Percentiles rank a stretch among this genome's conserved stretches.
Conservation (phyloP, 2,797 vertebrate species). For the Hipposideros larvatus region DNA sequence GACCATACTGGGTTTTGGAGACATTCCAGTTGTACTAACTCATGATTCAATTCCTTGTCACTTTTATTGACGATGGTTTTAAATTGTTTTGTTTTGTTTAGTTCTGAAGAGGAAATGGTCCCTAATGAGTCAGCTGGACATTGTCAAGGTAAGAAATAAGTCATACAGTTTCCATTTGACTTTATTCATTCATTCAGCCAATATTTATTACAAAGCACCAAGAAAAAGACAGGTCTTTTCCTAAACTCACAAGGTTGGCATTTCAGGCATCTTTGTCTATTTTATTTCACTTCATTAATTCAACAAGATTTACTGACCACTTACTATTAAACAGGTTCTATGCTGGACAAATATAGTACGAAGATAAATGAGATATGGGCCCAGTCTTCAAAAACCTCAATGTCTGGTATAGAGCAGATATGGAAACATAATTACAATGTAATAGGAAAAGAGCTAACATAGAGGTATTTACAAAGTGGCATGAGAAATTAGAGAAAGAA, state of each 20-base stretch:
- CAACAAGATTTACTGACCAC: slow-evolving; percentile 7
- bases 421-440: slow-evolving; percentile 3
- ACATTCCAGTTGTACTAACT: slow-evolving; percentile 79
- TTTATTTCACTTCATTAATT: slow-evolving; percentile 67
- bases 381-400: neutral
- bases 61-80: slow-evolving; percentile 71
- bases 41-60: slow-evolving; percentile 68
- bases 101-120: slow-evolving; percentile 71
- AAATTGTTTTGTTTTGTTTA: slow-evolving; percentile 76
- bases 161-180: slow-evolving; percentile 14
- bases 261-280: slow-evolving; percentile 33
- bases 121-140: slow-evolving; percentile 71
- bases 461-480: slow-evolving; percentile 3
- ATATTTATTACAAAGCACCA: slow-evolving; percentile 48
- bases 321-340: slow-evolving; percentile 36
- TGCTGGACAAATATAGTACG: slow-evolving; percentile 1
- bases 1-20: slow-evolving; percentile 76
- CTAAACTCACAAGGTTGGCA: neutral
- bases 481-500: slow-evolving; percentile 33
- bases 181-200: slow-evolving; percentile 49
- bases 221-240: neutral
- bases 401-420: neutral
- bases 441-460: slow-evolving; percentile 51
- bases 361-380: slow-evolving; percentile 21
- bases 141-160: slow-evolving; percentile 53